Percentiles rank a stretch among this genome's conserved stretches.
These are phyloP conservation scores for Ctenopoma kingsleyae DNA, from an alignment of 2,797 vertebrate species.

Conservation along the genomic window DNA sequence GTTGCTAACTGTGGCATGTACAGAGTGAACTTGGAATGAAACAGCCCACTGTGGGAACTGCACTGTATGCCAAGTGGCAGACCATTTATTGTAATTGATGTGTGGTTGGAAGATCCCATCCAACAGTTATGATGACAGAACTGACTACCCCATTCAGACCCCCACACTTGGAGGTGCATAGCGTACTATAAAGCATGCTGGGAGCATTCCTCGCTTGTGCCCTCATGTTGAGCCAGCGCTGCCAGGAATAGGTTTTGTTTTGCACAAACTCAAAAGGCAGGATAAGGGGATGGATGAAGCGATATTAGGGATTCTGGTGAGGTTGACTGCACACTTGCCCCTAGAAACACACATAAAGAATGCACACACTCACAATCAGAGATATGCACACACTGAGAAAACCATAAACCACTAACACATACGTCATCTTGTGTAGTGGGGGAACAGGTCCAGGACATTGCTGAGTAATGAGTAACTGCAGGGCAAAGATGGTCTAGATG, in stretches of 20 bases:
- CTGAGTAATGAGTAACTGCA: slow-evolving; percentile 72
- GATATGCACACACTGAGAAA: slow-evolving; percentile 34
- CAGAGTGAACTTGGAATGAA: slow-evolving; percentile 10
- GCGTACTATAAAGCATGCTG: slow-evolving; percentile 33
- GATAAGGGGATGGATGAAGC: neutral
- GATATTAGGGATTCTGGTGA: slow-evolving; percentile 28
- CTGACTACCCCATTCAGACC: slow-evolving; percentile 22
- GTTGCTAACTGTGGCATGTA: slow-evolving; percentile 3
- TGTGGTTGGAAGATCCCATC: slow-evolving; percentile 28
- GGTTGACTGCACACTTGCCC: slow-evolving; percentile 36
- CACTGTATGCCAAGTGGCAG: slow-evolving; percentile 21
- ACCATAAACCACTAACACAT: slow-evolving; percentile 63
- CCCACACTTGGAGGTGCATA: neutral
- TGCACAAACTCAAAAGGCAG: slow-evolving; percentile 26
- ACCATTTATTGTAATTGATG: slow-evolving; percentile 28
- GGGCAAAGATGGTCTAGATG: slow-evolving; percentile 71
- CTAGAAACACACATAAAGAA: slow-evolving; percentile 28
- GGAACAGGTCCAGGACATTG: slow-evolving; percentile 65
- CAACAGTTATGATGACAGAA: slow-evolving; percentile 20
- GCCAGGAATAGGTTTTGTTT: slow-evolving; percentile 51
- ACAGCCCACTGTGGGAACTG: neutral
- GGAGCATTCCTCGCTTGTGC: slow-evolving; percentile 63
- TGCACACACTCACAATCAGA: slow-evolving; percentile 31
- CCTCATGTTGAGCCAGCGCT: slow-evolving; percentile 54
- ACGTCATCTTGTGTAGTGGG: slow-evolving; percentile 53